Conservation (phyloP, 2,113 vertebrate genomes). For the Rhegmatorhina hoffmannsi region DNA sequence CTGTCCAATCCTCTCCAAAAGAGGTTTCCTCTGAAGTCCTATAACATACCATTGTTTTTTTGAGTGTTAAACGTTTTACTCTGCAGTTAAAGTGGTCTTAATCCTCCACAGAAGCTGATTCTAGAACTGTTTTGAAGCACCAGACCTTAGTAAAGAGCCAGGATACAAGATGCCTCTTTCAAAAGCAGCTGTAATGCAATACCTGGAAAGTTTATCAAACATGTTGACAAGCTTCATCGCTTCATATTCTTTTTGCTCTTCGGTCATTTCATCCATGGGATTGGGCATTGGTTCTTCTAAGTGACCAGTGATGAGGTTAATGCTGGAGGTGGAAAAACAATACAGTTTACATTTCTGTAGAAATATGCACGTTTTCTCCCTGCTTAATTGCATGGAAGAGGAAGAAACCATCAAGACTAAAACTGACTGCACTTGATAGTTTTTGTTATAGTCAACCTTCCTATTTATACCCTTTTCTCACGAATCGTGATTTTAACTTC, state of each 20-base stretch:
- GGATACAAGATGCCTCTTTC: neutral
- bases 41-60: neutral
- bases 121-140: neutral
- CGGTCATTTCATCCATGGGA: constrained; percentile 97
- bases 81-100: neutral
- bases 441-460: neutral
- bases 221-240: constrained; percentile 96
- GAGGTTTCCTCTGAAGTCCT: neutral
- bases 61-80: neutral
- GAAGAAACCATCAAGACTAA: neutral
- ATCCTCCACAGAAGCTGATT: neutral
- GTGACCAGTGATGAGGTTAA: constrained; percentile 97
- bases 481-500: neutral
- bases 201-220: constrained; percentile 98
- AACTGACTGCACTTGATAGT: neutral
- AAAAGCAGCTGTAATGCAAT: constrained; percentile 20
- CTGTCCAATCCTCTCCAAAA: neutral
- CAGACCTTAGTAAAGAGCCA: neutral
- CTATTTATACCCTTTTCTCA: neutral
- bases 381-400: neutral
- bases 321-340: constrained; percentile 74
- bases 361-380: neutral
- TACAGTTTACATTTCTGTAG: neutral
- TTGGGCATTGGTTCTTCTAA: constrained; percentile 95
- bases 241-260: constrained; percentile 98